Evolutionary conservation across 2,888 invertebrate species (phyloP).

Genomic region (Temnothorax unifasciatus): DNA sequence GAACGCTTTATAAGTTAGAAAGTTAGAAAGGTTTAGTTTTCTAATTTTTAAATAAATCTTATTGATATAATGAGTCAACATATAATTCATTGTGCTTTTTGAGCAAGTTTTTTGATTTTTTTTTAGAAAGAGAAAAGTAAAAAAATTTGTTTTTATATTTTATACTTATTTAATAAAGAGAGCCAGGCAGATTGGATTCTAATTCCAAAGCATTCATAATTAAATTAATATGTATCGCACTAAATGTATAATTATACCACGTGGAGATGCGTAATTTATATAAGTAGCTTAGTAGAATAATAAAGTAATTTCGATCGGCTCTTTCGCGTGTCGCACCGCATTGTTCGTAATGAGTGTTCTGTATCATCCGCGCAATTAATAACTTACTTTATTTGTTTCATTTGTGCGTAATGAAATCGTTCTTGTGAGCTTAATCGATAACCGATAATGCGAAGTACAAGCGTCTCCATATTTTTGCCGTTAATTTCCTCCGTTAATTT

Average conservation of each 20-base stretch:
- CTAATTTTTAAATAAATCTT: background rate
- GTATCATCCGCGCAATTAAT: constrained; percentile 8
- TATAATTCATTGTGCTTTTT: background rate
- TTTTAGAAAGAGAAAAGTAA: background rate
- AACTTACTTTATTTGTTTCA: constrained; percentile 27
- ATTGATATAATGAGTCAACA: background rate
- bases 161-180: background rate
- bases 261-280: constrained; percentile 13
- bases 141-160: background rate
- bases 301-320: constrained; percentile 29
- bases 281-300: constrained; percentile 30
- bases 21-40: background rate
- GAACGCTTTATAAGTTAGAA: background rate
- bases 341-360: constrained; percentile 37
- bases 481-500: background rate
- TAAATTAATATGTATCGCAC: background rate
- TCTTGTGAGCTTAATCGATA: constrained; percentile 21
- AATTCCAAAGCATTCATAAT: background rate
- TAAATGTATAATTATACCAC: background rate
- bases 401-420: constrained; percentile 30
- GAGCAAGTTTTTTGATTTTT: background rate
- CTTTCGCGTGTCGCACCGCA: background rate
- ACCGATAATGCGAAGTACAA: background rate
- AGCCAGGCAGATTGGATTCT: background rate
- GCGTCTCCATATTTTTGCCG: background rate